Percentiles rank a stretch among this genome's conserved stretches.
Evolutionary conservation across 2,888 invertebrate species (phyloP).

Genomic region (Norana najaformis): DNA sequence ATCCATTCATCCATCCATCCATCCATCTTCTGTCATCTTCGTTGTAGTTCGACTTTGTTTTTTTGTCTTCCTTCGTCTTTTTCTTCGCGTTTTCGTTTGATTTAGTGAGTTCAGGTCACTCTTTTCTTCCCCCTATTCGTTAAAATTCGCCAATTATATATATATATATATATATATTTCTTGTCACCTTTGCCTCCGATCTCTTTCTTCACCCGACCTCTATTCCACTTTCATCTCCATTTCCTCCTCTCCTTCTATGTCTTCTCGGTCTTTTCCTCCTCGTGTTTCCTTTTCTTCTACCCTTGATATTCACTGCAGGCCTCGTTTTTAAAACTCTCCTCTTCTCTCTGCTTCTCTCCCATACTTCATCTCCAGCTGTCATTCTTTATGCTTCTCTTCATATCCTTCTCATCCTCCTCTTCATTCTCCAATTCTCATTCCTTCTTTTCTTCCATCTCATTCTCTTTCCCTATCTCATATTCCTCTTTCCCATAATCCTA

Average conservation of each 20-base stretch:
- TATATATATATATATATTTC: background rate
- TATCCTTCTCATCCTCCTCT: background rate
- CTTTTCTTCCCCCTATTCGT: background rate
- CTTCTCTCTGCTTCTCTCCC: background rate
- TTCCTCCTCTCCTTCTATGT: too few species aligned
- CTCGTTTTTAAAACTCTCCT: too few species aligned
- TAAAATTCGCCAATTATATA: background rate
- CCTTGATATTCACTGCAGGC: too few species aligned
- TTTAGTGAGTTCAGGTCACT: background rate
- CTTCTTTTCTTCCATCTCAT: background rate
- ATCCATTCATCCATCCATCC: background rate
- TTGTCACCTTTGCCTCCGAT: background rate
- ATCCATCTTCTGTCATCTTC: background rate
- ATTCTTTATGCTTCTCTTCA: background rate
- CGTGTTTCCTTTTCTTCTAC: too few species aligned
- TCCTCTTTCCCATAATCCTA: too few species aligned
- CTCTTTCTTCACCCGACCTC: background rate
- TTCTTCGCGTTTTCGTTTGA: background rate
- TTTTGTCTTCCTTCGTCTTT: background rate
- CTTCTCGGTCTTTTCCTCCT: too few species aligned
- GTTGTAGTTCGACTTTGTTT: background rate
- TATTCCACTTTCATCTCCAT: background rate
- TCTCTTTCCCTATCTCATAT: background rate
- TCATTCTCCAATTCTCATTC: background rate
- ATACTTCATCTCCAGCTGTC: background rate